Conservation (phyloP, 2,888 invertebrate genomes). For the Orchesella flavescens region DNA sequence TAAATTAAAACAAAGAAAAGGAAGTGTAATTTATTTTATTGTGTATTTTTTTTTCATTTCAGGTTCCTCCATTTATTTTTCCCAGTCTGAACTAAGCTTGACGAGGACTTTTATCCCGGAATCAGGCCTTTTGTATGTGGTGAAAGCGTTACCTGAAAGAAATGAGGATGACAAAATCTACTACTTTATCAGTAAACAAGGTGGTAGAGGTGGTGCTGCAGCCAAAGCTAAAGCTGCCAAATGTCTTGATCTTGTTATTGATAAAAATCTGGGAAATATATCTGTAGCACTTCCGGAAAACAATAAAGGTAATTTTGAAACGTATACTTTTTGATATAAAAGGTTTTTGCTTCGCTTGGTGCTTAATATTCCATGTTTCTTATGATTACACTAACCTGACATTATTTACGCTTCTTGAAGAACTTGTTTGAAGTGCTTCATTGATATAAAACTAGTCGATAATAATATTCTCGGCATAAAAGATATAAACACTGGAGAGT, state of each 20-base stretch:
- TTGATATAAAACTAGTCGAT: no score
- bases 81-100: slow-evolving; percentile 40
- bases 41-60: background rate
- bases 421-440: no score
- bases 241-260: slow-evolving; percentile 41
- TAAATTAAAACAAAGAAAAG: no score
- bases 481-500: no score
- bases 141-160: slow-evolving; percentile 52
- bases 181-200: slow-evolving; percentile 43
- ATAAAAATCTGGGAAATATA: slow-evolving; percentile 44
- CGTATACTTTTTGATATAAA: background rate
- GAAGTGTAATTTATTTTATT: background rate
- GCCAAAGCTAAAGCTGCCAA: background rate
- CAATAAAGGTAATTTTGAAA: slow-evolving; percentile 17
- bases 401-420: no score
- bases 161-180: slow-evolving; percentile 58
- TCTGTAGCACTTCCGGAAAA: slow-evolving; percentile 21
- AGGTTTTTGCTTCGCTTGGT: no score
- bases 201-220: background rate
- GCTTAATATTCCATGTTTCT: no score
- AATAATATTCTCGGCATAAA: no score
- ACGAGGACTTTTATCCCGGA: slow-evolving; percentile 50
- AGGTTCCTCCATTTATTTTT: slow-evolving; percentile 54
- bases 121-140: slow-evolving; percentile 56
- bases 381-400: no score